Evolutionary conservation across 2,113 vertebrate species (phyloP).

Genomic region (Rhea pennata): DNA sequence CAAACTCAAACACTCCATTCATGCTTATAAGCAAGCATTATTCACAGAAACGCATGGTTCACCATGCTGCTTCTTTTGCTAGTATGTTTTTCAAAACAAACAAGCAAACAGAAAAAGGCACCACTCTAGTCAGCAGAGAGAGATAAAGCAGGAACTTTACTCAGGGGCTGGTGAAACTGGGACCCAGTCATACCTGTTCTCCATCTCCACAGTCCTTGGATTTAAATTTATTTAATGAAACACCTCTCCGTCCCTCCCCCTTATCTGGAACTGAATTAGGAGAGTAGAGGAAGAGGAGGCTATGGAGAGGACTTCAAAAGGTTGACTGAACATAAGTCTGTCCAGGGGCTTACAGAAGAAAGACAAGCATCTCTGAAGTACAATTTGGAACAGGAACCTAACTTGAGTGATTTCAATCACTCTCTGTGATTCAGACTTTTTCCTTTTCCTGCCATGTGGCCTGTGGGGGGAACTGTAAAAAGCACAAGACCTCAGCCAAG

Average conservation of each 20-base stretch:
- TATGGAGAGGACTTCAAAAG: not conserved
- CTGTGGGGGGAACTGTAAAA: not conserved
- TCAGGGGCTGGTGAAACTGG: not conserved
- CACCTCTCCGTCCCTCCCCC: not conserved
- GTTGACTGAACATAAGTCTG: not conserved
- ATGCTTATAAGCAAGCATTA: not conserved
- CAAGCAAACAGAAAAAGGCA: not conserved
- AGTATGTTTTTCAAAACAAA: not conserved
- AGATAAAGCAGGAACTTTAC: not conserved
- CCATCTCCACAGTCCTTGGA: not conserved
- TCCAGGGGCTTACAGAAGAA: not conserved
- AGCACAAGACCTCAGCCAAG: not conserved
- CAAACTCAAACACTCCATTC: not conserved
- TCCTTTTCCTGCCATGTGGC: not conserved
- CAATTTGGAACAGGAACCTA: not conserved
- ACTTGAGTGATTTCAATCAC: not conserved
- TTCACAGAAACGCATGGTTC: not conserved
- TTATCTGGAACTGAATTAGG: fast-evolving
- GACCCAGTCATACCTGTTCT: not conserved
- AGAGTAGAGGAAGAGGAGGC: not conserved
- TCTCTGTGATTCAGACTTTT: not conserved
- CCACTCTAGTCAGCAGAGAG: not conserved
- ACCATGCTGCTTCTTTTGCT: not conserved
- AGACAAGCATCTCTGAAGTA: not conserved
- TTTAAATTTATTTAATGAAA: not conserved